Conservation (phyloP, 2,888 invertebrate species). For the Nomada fabriciana region DNA sequence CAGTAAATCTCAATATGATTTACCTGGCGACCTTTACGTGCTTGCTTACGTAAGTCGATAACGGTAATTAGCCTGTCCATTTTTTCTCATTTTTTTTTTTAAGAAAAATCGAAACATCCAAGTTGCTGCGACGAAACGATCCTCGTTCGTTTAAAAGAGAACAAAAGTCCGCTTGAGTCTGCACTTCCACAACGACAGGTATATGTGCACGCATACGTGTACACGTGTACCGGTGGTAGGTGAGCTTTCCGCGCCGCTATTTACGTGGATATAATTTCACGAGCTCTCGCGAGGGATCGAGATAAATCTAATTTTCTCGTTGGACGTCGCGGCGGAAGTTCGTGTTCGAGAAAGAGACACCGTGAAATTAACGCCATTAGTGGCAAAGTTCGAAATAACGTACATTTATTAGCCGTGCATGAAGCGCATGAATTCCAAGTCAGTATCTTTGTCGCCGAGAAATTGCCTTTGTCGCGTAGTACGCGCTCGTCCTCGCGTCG, state of each 20-base stretch:
- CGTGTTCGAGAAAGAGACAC: constrained; percentile 18
- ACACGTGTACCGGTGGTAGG: constrained; percentile 9
- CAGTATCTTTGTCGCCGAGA: constrained; percentile 32
- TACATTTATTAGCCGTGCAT: constrained; percentile 46
- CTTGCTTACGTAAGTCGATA: constrained; percentile 59
- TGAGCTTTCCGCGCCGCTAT: constrained; percentile 43
- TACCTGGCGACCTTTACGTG: constrained; percentile 3
- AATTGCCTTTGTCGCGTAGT: constrained; percentile 24
- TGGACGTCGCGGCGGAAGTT: constrained; percentile 32
- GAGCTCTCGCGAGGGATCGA: constrained; percentile 29
- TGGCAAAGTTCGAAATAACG: constrained; percentile 55
- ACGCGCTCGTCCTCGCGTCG: not conserved
- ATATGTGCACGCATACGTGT: not conserved
- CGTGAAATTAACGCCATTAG: constrained; percentile 42
- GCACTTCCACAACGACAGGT: not conserved
- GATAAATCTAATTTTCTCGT: constrained; percentile 64
- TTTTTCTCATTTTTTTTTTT: constrained; percentile 16
- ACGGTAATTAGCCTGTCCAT: constrained; percentile 63
- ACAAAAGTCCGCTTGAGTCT: constrained; percentile 19
- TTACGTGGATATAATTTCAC: constrained; percentile 57
- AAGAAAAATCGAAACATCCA: constrained; percentile 39
- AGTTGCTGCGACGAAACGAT: constrained; percentile 4
- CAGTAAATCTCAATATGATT: constrained; percentile 60
- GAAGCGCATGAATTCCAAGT: constrained; percentile 18
- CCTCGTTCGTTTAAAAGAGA: not conserved